These are phyloP conservation scores for Petroica traversi DNA, from an alignment of 2,113 vertebrate genomes.

Conservation along the genomic window DNA sequence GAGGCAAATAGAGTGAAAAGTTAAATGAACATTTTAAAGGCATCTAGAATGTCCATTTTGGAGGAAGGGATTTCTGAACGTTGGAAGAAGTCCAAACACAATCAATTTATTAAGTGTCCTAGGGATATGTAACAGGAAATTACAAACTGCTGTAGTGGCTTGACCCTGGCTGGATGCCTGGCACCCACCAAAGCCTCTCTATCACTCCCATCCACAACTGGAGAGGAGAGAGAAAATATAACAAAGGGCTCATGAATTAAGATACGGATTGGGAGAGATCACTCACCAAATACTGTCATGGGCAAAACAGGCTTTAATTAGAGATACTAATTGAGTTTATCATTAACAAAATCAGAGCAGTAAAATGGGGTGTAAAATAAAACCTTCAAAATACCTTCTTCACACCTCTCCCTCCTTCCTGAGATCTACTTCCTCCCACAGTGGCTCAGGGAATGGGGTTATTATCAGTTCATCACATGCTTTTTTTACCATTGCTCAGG, in stretches of 20 bases:
- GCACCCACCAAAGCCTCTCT: neutral
- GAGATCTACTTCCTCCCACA: neutral
- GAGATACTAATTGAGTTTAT: neutral
- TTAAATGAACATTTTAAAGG: neutral
- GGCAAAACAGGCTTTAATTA: neutral
- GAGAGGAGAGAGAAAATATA: neutral
- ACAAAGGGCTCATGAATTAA: neutral
- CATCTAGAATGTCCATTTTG: neutral
- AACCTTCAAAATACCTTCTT: neutral
- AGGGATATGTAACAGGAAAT: neutral
- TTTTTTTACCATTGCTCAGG: neutral
- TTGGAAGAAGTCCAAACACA: neutral
- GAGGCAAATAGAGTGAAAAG: neutral
- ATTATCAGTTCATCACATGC: neutral
- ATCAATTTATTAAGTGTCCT: neutral
- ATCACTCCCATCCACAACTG: neutral
- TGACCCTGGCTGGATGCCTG: neutral
- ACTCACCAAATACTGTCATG: neutral
- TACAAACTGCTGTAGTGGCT: neutral
- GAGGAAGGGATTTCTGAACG: neutral
- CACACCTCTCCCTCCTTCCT: neutral
- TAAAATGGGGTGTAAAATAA: neutral
- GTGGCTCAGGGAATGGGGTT: fast-evolving
- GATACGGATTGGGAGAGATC: neutral
- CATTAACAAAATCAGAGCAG: neutral